Evolutionary conservation across 2,888 invertebrate genomes (phyloP).

Genomic region (Pardosa pseudoannulata): DNA sequence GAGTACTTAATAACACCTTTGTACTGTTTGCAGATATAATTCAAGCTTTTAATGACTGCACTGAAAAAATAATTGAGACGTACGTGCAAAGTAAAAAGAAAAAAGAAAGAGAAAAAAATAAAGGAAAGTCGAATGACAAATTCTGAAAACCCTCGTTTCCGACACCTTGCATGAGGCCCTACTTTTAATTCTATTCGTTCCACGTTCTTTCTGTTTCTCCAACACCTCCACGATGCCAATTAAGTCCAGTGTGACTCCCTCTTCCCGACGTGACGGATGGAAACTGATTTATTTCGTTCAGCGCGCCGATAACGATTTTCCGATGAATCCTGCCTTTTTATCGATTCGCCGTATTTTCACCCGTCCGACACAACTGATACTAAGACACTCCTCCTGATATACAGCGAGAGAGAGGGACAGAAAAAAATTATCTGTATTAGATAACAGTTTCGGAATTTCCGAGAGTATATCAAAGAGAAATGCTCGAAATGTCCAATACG

Average conservation of each 20-base stretch:
- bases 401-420: constrained; percentile 25
- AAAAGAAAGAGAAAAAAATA: neutral
- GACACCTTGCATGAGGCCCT: neutral
- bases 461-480: constrained; percentile 2
- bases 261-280: constrained; percentile 5
- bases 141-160: too few species aligned
- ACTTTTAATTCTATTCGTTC: neutral
- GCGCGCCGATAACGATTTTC: constrained; percentile 63
- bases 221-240: constrained; percentile 13
- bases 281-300: constrained; percentile 61
- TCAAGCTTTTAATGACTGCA: too few species aligned
- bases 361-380: constrained; percentile 34
- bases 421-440: constrained; percentile 27
- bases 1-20: too few species aligned
- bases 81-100: too few species aligned
- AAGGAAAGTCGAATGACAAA: too few species aligned
- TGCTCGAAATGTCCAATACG: neutral
- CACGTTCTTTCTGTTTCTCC: constrained; percentile 9
- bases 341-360: constrained; percentile 55
- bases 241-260: neutral
- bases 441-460: constrained; percentile 52
- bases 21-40: too few species aligned
- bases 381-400: constrained; percentile 30
- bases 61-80: too few species aligned
- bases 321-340: constrained; percentile 50